These are phyloP conservation scores for Eupithecia abbreviata DNA, from an alignment of 2,888 invertebrate species.

Conservation along the genomic window DNA sequence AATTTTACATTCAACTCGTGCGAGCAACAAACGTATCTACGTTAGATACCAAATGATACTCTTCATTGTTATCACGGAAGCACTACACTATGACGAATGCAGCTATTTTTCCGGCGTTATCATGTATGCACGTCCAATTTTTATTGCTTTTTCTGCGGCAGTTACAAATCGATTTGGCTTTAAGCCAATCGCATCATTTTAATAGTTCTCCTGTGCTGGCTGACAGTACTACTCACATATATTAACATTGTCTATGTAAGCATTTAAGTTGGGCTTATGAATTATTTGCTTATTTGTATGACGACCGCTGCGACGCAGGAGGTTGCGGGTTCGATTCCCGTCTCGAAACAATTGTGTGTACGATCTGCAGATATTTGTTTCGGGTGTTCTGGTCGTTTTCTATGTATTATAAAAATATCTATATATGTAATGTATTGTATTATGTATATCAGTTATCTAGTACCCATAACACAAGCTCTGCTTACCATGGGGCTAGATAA, in stretches of 20 bases:
- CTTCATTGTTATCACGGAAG: slow-evolving; percentile 65
- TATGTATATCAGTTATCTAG: too few relatives aligned
- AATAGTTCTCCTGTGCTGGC: slow-evolving; percentile 68
- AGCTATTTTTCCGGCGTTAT: slow-evolving; percentile 74
- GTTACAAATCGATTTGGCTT: slow-evolving; percentile 82
- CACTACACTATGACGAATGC: slow-evolving; percentile 70
- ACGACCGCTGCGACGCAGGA: too few relatives aligned
- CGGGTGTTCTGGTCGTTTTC: too few relatives aligned
- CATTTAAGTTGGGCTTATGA: not conserved
- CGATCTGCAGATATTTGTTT: too few relatives aligned
- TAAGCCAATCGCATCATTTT: slow-evolving; percentile 78
- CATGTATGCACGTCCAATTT: slow-evolving; percentile 77
- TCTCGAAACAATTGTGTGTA: too few relatives aligned
- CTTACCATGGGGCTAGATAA: too few relatives aligned
- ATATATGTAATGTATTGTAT: too few relatives aligned
- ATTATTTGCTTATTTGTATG: not conserved
- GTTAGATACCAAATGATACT: slow-evolving; percentile 54
- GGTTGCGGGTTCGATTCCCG: too few relatives aligned
- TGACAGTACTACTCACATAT: slow-evolving; percentile 40
- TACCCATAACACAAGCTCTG: too few relatives aligned
- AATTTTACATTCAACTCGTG: slow-evolving; percentile 33
- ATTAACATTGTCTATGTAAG: not conserved
- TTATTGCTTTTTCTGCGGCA: slow-evolving; percentile 80
- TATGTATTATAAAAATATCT: too few relatives aligned
- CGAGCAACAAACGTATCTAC: slow-evolving; percentile 38